Base-by-base conservation (phyloP, 2,888 invertebrate genomes). In the Agelastica alni region DNA sequence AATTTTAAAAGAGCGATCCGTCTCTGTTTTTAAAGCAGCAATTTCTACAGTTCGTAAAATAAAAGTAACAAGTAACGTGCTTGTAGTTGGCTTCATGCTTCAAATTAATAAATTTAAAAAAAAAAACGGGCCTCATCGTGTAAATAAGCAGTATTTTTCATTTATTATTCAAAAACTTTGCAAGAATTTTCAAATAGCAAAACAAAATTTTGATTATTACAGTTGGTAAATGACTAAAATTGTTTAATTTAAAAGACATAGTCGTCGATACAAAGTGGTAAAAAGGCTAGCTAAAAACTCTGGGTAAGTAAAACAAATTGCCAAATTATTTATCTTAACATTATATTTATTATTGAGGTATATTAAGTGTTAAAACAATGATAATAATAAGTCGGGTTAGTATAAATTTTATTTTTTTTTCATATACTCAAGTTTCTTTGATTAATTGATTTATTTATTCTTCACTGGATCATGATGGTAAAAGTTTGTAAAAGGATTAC, bases 291-390 rank as follows among this genome's bases (percentile, higher is more conserved):
- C 14, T 14, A 13, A 14, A 42, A 26, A 28, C 9, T 42, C 6
- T 26, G 26, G 42, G 45, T 45, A 45, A 45, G 45, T 45, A 34
- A n/a, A n/a, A n/a, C n/a, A n/a, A n/a, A n/a, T n/a, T n/a, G n/a
- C n/a, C n/a, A n/a, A n/a, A n/a, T n/a, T n/a, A n/a, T n/a, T n/a
- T n/a, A n/a, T n/a, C n/a, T n/a, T n/a, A n/a, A n/a, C n/a, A n/a
- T n/a, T n/a, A n/a, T n/a, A n/a, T n/a, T n/a, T n/a, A n/a, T n/a
- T n/a, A n/a, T n/a, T n/a, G n/a, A n/a, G n/a, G n/a, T n/a, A n/a
- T n/a, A n/a, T n/a, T n/a, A n/a, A n/a, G n/a, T n/a, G n/a, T n/a
- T n/a, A n/a, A n/a, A n/a, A n/a, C n/a, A n/a, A n/a, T n/a, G n/a
- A n/a, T n/a, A n/a, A n/a, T n/a, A n/a, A n/a, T n/a, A n/a, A n/a